Conservation (phyloP, 2,113 vertebrate species). For the Mormoops blainvillei region DNA sequence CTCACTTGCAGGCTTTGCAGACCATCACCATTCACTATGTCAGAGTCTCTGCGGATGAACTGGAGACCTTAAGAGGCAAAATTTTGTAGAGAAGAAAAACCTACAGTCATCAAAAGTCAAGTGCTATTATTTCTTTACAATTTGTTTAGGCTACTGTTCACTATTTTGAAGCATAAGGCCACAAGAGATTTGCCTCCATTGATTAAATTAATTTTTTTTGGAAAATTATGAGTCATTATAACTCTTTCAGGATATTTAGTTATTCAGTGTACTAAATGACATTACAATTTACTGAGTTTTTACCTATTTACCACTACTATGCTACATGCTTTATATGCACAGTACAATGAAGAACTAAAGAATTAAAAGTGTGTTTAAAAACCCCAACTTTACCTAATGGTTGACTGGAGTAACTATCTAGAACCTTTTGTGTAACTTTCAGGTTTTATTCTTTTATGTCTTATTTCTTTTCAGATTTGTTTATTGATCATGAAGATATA, state of each 20-base stretch:
- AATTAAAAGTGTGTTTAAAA: not conserved
- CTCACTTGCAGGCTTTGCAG: not conserved
- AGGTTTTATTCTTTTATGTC: slow-evolving; percentile 21
- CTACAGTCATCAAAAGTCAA: not conserved
- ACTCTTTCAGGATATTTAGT: slow-evolving; percentile 12
- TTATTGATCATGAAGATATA: slow-evolving; percentile 75
- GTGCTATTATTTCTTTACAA: slow-evolving; percentile 8
- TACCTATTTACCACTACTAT: not conserved
- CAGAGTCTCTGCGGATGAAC: not conserved
- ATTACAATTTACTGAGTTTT: not conserved
- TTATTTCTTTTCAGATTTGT: slow-evolving; percentile 74
- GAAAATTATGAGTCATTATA: not conserved
- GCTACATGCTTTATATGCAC: not conserved
- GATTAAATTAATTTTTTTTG: not conserved
- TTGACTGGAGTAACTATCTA: not conserved
- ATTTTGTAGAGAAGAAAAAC: not conserved
- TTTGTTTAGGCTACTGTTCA: not conserved
- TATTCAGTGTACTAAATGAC: not conserved
- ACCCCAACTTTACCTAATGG: not conserved
- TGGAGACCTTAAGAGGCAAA: not conserved
- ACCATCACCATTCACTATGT: not conserved
- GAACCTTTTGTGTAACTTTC: slow-evolving; percentile 38
- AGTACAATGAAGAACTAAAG: not conserved
- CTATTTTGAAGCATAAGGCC: not conserved
- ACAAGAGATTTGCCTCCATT: not conserved